Evolutionary conservation across 2,113 vertebrate genomes (phyloP), one percentile per base, ranked within the genome.

Genomic region (Oreotrochilus melanogaster): DNA sequence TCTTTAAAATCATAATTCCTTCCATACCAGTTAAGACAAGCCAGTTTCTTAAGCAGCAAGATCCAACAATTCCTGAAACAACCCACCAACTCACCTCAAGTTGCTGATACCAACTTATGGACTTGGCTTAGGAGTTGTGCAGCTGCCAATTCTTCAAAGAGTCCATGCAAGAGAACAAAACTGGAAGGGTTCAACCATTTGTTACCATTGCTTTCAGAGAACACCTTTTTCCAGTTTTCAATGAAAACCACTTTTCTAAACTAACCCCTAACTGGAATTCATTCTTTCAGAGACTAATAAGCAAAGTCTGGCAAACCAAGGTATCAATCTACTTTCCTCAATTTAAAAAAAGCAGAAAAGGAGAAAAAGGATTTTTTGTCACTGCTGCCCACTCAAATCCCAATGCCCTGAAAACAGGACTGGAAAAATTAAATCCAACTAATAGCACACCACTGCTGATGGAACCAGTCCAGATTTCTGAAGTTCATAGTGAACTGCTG

Each of bases 21-120:
- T 57, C 22, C 16, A 47, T 10, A 28, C 19, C 67, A 37, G 39
- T 79, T 30, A 21, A 21, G 16, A 71, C 43, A 87, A 75, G 10
- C 6, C 61, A 72, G 31, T 18, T 67, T 43, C 43, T 39, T 9
- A 12, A 47, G 16, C 0, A 71, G 57, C 30, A 88, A 64, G 91
- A 37, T 13, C 33, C 9, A 90, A 33, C 47, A 73, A 57, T 25
- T 89, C 53, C 91, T 78, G 70, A 27, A 74, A 33, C 48, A 82
- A 51, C 60, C 50, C 66, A 53, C 24, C 82, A 89, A 96, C 96
- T 96, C 96, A 96, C 96, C 96, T 96, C 83, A 50, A n/a, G 56
- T 66, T 76, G 95, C 72, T 24, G 71, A 28, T n/a, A 85, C 2
- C 78, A 79, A 62, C 22, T 93, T 42, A 90, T 0, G 13, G 74